These are phyloP conservation scores for Pao palembangensis DNA, from an alignment of 2,113 vertebrate genomes.

Conservation along the genomic window DNA sequence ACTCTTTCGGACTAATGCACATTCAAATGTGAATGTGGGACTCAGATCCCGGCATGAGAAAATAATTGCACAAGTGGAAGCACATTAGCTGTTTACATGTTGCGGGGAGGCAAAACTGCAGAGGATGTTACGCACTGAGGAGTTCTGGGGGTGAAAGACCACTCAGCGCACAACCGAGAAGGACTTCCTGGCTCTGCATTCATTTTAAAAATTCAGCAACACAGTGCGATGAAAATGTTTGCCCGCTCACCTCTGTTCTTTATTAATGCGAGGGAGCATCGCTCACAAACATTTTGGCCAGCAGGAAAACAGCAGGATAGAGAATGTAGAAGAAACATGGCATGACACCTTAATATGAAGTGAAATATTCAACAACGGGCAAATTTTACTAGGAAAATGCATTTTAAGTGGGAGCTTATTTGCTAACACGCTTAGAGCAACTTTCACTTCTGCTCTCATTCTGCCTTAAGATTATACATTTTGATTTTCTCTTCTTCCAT, in stretches of 20 bases:
- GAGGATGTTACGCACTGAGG: slow-evolving; percentile 6
- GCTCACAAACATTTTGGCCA: slow-evolving; percentile 7
- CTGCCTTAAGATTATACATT: background rate
- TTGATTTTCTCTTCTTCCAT: slow-evolving; percentile 17
- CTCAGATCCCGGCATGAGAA: slow-evolving; percentile 10
- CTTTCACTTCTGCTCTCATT: background rate
- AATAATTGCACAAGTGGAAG: slow-evolving; percentile 31
- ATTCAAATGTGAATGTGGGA: slow-evolving; percentile 18
- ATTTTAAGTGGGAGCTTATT: slow-evolving; percentile 12
- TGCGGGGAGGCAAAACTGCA: slow-evolving; percentile 7
- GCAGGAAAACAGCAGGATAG: slow-evolving; percentile 8
- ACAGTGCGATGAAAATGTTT: slow-evolving; percentile 40
- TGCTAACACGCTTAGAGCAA: background rate
- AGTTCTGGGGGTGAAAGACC: slow-evolving; percentile 24
- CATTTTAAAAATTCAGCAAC: slow-evolving; percentile 52
- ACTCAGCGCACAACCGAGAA: slow-evolving; percentile 31
- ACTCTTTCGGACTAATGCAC: slow-evolving; percentile 12
- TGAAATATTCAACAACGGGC: too few relatives aligned
- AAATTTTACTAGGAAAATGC: slow-evolving; percentile 1
- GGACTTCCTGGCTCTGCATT: slow-evolving; percentile 21
- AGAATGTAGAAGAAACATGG: background rate
- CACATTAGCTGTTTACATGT: slow-evolving; percentile 21
- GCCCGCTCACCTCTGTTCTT: slow-evolving; percentile 51
- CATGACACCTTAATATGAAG: background rate
- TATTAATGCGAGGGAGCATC: slow-evolving; percentile 48